Evolutionary conservation across 2,113 vertebrate species (phyloP).

Genomic region (Zapus hudsonius): DNA sequence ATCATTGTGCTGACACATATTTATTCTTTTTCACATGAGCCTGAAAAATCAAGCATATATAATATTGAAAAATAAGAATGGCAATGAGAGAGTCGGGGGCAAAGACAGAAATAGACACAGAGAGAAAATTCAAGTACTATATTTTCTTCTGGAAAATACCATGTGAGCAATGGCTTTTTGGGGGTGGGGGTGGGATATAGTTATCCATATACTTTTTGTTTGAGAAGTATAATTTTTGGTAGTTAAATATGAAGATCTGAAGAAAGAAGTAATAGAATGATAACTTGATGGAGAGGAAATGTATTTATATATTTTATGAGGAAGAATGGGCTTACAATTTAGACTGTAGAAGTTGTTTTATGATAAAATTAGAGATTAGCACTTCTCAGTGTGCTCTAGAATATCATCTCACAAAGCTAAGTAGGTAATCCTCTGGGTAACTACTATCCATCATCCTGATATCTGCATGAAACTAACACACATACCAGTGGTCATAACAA

Average conservation of each 20-base stretch:
- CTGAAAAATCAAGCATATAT: background rate
- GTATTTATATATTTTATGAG: background rate
- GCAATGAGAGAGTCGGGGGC: background rate
- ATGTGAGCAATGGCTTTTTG: background rate
- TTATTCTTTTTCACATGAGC: background rate
- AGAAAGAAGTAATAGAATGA: background rate
- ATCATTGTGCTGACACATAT: background rate
- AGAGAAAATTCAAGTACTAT: background rate
- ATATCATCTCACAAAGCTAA: background rate
- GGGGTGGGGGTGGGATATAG: background rate
- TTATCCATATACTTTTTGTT: background rate
- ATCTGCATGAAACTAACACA: background rate
- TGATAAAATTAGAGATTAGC: background rate
- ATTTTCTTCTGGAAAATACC: background rate
- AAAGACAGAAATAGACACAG: rapidly evolving
- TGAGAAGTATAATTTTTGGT: background rate
- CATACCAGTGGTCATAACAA: background rate
- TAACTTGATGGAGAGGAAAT: background rate
- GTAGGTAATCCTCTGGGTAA: background rate
- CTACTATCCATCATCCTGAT: background rate
- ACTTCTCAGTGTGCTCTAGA: background rate
- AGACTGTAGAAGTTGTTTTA: background rate
- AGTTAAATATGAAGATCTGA: background rate
- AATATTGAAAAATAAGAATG: background rate
- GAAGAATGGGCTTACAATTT: background rate